Percentiles rank a stretch among this genome's conserved stretches.
These are phyloP conservation scores for Toxostoma redivivum DNA, from an alignment of 2,113 vertebrate species.

Conservation along the genomic window DNA sequence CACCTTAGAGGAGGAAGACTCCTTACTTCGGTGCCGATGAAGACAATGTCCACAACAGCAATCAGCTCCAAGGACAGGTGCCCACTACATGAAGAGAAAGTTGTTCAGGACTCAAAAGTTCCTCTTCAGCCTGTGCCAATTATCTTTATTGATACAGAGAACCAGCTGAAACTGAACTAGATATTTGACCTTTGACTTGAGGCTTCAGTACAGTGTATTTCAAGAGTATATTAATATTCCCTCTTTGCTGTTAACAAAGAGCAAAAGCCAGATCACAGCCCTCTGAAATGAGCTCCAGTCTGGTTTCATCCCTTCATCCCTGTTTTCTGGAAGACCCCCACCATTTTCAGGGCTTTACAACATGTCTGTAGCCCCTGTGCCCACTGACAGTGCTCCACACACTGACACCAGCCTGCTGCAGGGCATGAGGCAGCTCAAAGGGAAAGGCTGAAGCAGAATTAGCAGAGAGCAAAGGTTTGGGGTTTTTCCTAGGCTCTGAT, in stretches of 20 bases:
- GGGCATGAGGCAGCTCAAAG: not conserved
- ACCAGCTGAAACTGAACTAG: not conserved
- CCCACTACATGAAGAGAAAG: not conserved
- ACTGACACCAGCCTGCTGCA: not conserved
- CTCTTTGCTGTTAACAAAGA: not conserved
- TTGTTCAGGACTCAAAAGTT: not conserved
- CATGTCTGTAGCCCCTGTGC: not conserved
- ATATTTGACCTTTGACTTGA: not conserved
- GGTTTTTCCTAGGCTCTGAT: not conserved
- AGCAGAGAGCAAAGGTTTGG: not conserved
- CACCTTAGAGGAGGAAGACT: not conserved
- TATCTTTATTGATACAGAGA: not conserved
- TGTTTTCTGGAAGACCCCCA: not conserved
- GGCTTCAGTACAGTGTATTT: not conserved
- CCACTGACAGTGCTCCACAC: not conserved
- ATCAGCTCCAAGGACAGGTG: not conserved
- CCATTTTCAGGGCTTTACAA: not conserved
- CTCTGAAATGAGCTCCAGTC: not conserved
- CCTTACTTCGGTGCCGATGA: not conserved
- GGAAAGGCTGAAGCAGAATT: not conserved
- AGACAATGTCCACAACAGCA: not conserved
- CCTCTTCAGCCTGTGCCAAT: not conserved
- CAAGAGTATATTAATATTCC: not conserved
- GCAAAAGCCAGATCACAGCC: not conserved
- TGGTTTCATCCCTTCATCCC: not conserved